Evolutionary conservation across 2,888 invertebrate species (phyloP), one percentile per base, ranked within the genome.

Genomic region (Xanthorhoe designata): DNA sequence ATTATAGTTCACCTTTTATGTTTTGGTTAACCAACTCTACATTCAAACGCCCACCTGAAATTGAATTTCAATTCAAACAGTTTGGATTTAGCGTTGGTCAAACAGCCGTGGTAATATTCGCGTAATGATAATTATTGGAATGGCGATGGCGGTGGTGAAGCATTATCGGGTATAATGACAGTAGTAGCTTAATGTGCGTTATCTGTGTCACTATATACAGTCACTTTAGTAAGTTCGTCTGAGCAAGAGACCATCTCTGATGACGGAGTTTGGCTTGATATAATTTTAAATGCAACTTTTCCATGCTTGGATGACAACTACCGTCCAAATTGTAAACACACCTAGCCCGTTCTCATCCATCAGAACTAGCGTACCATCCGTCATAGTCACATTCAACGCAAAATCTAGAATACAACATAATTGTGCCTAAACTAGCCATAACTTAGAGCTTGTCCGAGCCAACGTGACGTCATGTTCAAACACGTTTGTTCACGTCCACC

Each of bases 41-140:
- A 49, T 18, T 19, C 18, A 42, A 42, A 42, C 38, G 38, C 49
- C 18, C 9, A 50, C 17, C 17, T n/a, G 45, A 29, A 50, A 60
- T 65, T 61, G 24, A 56, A 65, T 61, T 61, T 52, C 57, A 49
- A 61, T 49, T 61, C 32, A 53, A 53, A 60, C 51, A 38, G 65
- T 49, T 32, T 38, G 18, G 17, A 49, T 58, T 13, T 53, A 58
- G 55, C 59, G 15, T 47, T 58, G 32, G 57, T 15, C 62, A 63
- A 57, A 62, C 66, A 66, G 59, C 62, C 62, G 54, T 53, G 50
- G 66, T 59, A 50, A 66, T 59, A 54, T 54, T 29, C 7, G 53
- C 32, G 45, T 50, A 66, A 66, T 66, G 59, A 52, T 66, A 55
- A 66, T 66, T 35, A 62, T 62, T 45, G 49, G 32, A 19, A n/a